A percentile compares a stretch with the other conserved stretches of the same genome.
These are phyloP conservation scores for Proales similis DNA, from an alignment of 1,140 invertebrate genomes.

Conservation along the genomic window DNA sequence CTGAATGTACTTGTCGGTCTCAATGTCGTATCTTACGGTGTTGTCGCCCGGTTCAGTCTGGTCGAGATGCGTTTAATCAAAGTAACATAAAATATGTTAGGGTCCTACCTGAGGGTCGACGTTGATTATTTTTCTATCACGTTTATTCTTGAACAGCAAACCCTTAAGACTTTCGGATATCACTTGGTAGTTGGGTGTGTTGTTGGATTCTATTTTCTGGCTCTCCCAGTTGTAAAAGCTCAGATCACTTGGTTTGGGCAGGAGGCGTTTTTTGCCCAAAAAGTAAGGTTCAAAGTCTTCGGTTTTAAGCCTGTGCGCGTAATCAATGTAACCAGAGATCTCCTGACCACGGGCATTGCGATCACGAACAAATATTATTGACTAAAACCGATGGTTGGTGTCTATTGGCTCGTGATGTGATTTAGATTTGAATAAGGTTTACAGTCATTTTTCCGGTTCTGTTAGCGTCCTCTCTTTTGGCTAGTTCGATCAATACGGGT, in stretches of 20 bases:
- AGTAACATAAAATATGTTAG: background rate
- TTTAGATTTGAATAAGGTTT: conserved; percentile 22
- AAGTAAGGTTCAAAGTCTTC: conserved; percentile 70
- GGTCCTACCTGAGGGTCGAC: conserved; percentile 52
- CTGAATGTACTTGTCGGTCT: conserved; percentile 49
- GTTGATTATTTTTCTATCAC: conserved; percentile 54
- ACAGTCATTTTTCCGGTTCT: conserved; percentile 59
- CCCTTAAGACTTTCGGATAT: conserved; percentile 61
- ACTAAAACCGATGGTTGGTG: conserved; percentile 44
- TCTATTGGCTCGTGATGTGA: background rate
- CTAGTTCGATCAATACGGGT: conserved; percentile 60
- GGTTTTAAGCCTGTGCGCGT: conserved; percentile 60
- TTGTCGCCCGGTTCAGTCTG: conserved; percentile 53
- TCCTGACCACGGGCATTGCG: conserved; percentile 61
- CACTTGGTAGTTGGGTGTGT: conserved; percentile 63
- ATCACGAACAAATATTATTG: conserved; percentile 66
- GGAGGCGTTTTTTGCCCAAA: conserved; percentile 58
- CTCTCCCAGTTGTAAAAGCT: conserved; percentile 66
- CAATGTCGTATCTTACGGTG: conserved; percentile 48
- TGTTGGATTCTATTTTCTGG: conserved; percentile 60
- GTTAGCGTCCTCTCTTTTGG: conserved; percentile 63
- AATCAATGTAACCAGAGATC: conserved; percentile 71
- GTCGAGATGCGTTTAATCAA: conserved; percentile 37
- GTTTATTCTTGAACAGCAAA: conserved; percentile 59
- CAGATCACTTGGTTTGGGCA: conserved; percentile 61